These are phyloP conservation scores for Gallinago jamesoni DNA, from an alignment of 2,113 vertebrate species.

Conservation along the genomic window DNA sequence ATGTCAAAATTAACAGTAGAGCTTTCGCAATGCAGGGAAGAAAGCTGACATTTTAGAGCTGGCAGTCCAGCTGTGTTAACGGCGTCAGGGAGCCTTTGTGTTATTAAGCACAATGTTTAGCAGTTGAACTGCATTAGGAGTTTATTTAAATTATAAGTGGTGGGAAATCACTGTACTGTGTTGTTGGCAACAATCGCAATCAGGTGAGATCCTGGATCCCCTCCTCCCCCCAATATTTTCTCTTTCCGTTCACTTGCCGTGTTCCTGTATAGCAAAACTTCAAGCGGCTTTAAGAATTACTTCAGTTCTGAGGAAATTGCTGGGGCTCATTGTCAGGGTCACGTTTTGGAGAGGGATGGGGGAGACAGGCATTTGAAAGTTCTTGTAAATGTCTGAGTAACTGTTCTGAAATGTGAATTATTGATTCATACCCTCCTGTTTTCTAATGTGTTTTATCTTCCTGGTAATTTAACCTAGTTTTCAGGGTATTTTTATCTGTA, in stretches of 20 bases:
- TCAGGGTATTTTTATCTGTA: conserved; percentile 10
- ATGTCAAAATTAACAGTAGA: conserved; percentile 58
- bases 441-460: conserved; percentile 27
- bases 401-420: conserved; percentile 19
- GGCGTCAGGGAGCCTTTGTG: conserved; percentile 41
- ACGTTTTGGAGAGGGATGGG: not conserved
- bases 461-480: conserved; percentile 40
- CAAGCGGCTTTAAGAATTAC: not conserved
- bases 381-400: not conserved
- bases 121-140: not conserved
- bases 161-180: not conserved
- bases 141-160: conserved; percentile 13
- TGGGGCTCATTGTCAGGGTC: not conserved
- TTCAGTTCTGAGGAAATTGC: not conserved
- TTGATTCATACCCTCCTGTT: conserved; percentile 17
- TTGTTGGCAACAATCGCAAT: not conserved
- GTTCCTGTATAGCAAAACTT: not conserved
- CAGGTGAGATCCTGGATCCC: not conserved
- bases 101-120: conserved; percentile 19
- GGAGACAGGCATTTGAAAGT: not conserved
- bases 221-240: not conserved
- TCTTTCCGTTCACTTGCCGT: not conserved
- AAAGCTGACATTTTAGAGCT: conserved; percentile 44
- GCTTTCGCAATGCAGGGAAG: not conserved
- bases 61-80: conserved; percentile 48